Base-by-base conservation (phyloP, 2,113 vertebrate genomes). In the Neoarius graeffei region DNA sequence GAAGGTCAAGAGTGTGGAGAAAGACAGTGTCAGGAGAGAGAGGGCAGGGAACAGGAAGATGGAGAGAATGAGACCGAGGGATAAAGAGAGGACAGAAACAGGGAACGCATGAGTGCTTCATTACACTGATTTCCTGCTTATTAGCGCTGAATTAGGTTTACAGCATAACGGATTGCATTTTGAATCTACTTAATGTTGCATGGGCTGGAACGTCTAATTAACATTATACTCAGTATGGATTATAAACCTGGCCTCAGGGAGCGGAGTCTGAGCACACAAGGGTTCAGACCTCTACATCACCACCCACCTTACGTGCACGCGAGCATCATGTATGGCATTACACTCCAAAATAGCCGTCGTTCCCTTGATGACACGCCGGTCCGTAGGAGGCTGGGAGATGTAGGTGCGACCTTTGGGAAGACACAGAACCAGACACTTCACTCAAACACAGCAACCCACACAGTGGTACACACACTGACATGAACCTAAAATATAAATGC, bases 331-430 rank as follows among this genome's bases (percentile, higher is more conserved):
- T 4, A 96, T 96, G 0, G 96, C 97, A 7, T 95, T 92, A 7
- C 98, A 99, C 59, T 86, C 93, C 91, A 99, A 94, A 1, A 93
- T 89, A 5, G 97, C 98, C 0, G 96, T 98, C 79, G 98, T 99
- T 79, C 98, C 98, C 93, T 99, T 99, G 92, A 99, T 99, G 88
- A 98, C 98, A 3, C 97, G 97, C 77, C 92, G 95, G 88, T 99
- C 96, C 87, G 96, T 92, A 0, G 98, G 98, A 88, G 96, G 96
- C 59, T 91, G 92, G 19, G 97, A 93, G 80, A 99, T 97, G 90
- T 90, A 92, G 0, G 98, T 99, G 5, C 97, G 96, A 91, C 96
- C 98, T 99, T 95, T n/a, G 94, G 93, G 91, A 89, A 91, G 88
- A 94, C 69, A 92, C 19, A 69, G 87, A 20, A 81, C n/a, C 52